These are phyloP conservation scores for Cosmia trapezina DNA, from an alignment of 2,888 invertebrate species.

Conservation along the genomic window DNA sequence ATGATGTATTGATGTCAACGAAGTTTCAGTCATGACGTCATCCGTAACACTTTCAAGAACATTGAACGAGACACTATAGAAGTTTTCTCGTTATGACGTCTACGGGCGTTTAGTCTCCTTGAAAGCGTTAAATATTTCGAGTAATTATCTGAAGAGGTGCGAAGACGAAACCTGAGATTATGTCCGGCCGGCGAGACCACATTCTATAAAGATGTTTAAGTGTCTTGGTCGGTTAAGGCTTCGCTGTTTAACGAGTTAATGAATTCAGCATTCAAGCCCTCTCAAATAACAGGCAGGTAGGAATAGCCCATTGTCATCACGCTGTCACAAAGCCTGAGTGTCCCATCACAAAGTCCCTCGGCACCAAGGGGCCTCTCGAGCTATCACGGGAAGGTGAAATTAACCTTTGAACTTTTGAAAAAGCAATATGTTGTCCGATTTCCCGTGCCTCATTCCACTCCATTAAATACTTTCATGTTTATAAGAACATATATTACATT, in stretches of 20 bases:
- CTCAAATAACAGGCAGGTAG: constrained; percentile 11
- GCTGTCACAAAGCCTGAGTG: background rate
- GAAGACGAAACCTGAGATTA: background rate
- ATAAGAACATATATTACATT: constrained; percentile 34
- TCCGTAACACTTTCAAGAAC: no score
- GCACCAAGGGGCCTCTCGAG: constrained; percentile 17
- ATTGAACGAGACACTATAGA: no score
- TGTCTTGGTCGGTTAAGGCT: background rate
- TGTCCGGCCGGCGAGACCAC: background rate
- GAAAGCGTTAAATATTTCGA: background rate
- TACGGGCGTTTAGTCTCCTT: no score
- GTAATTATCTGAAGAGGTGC: background rate
- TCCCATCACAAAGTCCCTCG: constrained; percentile 1
- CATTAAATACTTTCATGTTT: constrained; percentile 35
- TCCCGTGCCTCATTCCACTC: constrained; percentile 13
- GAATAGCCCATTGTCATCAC: background rate
- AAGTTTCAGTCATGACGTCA: background rate
- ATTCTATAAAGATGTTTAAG: background rate
- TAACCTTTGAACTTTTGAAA: constrained; percentile 19
- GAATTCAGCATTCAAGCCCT: constrained; percentile 11
- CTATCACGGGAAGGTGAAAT: constrained; percentile 9
- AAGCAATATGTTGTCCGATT: constrained; percentile 17
- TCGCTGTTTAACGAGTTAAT: constrained; percentile 9
- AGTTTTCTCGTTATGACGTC: no score
- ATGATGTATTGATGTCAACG: no score